Percentiles rank a stretch among this genome's conserved stretches.
Conservation (phyloP, 92 coral and sea anemone species). For the Bergia puertoricense region DNA sequence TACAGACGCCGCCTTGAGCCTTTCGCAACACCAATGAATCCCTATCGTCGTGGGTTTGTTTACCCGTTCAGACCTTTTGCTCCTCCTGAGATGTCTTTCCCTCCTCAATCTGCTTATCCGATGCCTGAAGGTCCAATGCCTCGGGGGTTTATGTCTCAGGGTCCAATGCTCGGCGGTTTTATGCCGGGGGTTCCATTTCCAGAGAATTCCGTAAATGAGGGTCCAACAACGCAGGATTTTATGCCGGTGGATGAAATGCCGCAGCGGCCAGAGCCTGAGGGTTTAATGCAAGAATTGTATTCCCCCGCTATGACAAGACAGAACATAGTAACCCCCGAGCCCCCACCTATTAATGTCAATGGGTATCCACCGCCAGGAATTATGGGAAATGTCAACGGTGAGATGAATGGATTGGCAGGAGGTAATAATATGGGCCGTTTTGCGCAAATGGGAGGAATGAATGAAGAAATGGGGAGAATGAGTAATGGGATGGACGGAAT, state of each 20-base stretch:
- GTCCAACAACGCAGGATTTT: conserved; percentile 45
- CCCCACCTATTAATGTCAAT: conserved; percentile 78
- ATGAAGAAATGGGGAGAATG: conserved; percentile 46
- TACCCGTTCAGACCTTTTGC: conserved; percentile 36
- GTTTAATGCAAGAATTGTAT: conserved; percentile 46
- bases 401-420: conserved; percentile 57
- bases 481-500: conserved; percentile 38
- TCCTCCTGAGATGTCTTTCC: conserved; percentile 35
- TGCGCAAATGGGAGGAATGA: conserved; percentile 60
- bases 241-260: conserved; percentile 57
- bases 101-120: conserved; percentile 39
- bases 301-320: conserved; percentile 50
- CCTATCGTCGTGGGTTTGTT: conserved; percentile 24
- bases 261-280: conserved; percentile 55
- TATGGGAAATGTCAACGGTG: conserved; percentile 59
- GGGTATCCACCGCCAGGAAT: conserved; percentile 87
- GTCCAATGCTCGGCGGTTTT: conserved; percentile 36
- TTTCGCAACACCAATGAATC: conserved; percentile 13
- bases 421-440: conserved; percentile 48
- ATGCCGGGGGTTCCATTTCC: conserved; percentile 22
- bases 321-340: conserved; percentile 74
- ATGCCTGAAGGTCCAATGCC: conserved; percentile 44
- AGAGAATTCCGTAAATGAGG: conserved; percentile 53
- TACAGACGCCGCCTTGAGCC: conserved; percentile 22
- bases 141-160: conserved; percentile 54